These are phyloP conservation scores for Fabriciana adippe DNA, from an alignment of 2,888 invertebrate genomes.

Conservation along the genomic window DNA sequence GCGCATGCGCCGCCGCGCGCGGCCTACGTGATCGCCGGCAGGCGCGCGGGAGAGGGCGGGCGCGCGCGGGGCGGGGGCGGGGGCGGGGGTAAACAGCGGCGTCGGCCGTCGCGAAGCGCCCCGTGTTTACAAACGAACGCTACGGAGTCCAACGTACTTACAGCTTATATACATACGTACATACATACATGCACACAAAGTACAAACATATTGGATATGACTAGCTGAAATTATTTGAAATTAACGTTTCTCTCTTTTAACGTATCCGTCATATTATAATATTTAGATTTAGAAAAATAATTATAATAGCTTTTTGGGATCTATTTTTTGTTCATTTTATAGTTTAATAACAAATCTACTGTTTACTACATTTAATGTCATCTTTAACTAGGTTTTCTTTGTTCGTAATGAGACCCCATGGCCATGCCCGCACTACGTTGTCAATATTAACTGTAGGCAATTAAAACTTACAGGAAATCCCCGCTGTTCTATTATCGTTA, in stretches of 20 bases:
- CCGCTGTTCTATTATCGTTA: slow-evolving; percentile 1
- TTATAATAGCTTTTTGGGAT: no score
- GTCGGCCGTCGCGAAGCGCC: slow-evolving; percentile 27
- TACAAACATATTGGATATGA: no score
- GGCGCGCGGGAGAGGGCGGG: slow-evolving; percentile 50
- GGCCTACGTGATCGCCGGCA: slow-evolving; percentile 79
- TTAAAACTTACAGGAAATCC: slow-evolving; percentile 3
- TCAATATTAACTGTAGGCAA: background rate
- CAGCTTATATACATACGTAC: background rate
- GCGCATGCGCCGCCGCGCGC: slow-evolving; percentile 64
- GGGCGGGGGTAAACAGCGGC: slow-evolving; percentile 30
- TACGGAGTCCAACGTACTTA: background rate
- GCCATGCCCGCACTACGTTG: background rate
- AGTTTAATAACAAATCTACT: no score
- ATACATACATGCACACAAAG: no score
- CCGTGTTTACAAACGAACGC: slow-evolving; percentile 26
- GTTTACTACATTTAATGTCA: no score
- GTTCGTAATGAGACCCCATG: background rate
- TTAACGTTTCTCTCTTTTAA: no score
- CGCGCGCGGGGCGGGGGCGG: slow-evolving; percentile 38
- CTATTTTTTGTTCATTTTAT: no score
- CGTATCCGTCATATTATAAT: no score
- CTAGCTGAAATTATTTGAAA: no score
- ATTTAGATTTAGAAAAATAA: no score
- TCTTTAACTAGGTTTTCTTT: background rate